Evolutionary conservation across 1,140 invertebrate species (phyloP).

Genomic region (Caenorhabditis inopinata): DNA sequence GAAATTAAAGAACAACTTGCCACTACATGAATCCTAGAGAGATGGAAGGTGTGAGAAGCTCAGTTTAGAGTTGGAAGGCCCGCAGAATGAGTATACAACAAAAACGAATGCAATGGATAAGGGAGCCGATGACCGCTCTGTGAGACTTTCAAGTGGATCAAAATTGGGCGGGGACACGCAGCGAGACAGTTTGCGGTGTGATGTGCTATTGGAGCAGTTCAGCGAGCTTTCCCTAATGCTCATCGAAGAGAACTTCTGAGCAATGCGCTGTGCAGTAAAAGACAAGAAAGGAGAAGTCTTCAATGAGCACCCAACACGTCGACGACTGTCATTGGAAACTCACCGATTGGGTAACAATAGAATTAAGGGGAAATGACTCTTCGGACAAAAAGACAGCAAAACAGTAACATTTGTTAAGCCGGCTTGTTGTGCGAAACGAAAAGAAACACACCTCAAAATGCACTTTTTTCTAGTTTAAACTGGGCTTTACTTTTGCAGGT

Average conservation of each 20-base stretch:
- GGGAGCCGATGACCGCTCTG: background rate
- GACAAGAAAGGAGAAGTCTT: no score
- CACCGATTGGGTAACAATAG: background rate
- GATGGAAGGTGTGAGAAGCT: no score
- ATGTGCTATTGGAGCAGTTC: background rate
- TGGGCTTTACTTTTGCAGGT: background rate
- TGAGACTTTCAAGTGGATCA: slow-evolving; percentile 23
- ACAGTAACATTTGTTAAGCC: slow-evolving; percentile 32
- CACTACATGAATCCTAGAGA: background rate
- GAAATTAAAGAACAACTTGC: background rate
- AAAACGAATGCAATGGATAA: background rate
- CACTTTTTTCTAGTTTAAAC: no score
- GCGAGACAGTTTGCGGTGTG: slow-evolving; percentile 7
- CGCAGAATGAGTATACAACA: no score
- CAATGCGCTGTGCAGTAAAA: no score
- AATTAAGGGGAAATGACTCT: background rate
- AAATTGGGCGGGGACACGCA: slow-evolving; percentile 25
- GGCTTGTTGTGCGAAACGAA: background rate
- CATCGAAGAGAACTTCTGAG: no score
- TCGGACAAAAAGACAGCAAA: background rate
- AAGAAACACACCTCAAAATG: no score
- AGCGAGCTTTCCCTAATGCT: no score
- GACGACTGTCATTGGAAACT: background rate
- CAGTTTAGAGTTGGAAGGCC: no score
- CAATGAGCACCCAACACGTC: no score